These are phyloP conservation scores for Syngnathoides biaculeatus DNA, from an alignment of 2,113 vertebrate species.

Conservation along the genomic window DNA sequence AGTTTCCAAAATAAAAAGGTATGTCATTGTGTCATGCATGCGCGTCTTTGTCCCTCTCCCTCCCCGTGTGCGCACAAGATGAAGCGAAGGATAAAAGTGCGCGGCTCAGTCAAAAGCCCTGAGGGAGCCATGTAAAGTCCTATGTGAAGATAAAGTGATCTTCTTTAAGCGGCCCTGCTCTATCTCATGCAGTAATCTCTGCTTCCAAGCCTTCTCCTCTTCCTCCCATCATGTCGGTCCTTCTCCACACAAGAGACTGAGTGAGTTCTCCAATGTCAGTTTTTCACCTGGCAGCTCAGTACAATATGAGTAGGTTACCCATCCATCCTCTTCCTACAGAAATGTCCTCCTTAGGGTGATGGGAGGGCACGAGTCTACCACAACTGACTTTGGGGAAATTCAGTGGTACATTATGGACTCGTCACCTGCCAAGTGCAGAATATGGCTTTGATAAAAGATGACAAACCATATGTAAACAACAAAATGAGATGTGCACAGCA, in stretches of 20 bases:
- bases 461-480: too few species aligned
- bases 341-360: too few species aligned
- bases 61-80: slow-evolving; percentile 23
- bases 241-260: slow-evolving; percentile 43
- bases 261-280: slow-evolving; percentile 8
- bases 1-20: slow-evolving; percentile 14
- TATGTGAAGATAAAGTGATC: slow-evolving; percentile 64
- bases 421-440: too few species aligned
- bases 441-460: too few species aligned
- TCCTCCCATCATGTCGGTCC: slow-evolving; percentile 43
- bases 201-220: slow-evolving; percentile 20
- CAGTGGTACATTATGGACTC: too few species aligned
- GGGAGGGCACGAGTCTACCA: too few species aligned
- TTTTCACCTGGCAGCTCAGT: too few species aligned
- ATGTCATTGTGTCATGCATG: slow-evolving; percentile 2
- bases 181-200: slow-evolving; percentile 66
- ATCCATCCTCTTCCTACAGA: too few species aligned
- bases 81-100: slow-evolving; percentile 36
- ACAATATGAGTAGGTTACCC: too few species aligned
- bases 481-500: too few species aligned
- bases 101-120: slow-evolving; percentile 40
- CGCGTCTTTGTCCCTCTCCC: background rate
- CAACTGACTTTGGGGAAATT: too few species aligned
- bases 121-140: slow-evolving; percentile 46
- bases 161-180: slow-evolving; percentile 64